These are phyloP conservation scores for Myioborus miniatus DNA, from an alignment of 2,797 vertebrate species.

Conservation along the genomic window DNA sequence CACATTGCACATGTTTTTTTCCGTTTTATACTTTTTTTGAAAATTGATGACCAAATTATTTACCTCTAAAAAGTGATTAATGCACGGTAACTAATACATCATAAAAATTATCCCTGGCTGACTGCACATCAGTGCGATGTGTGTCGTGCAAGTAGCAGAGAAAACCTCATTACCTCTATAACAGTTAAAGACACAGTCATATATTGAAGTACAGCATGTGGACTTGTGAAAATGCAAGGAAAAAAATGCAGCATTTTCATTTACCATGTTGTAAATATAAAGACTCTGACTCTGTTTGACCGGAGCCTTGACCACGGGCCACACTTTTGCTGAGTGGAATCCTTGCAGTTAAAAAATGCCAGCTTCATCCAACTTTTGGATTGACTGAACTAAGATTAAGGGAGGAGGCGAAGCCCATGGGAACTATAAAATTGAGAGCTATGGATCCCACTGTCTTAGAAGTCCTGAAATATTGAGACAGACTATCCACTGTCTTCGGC, in stretches of 20 bases:
- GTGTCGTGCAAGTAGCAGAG: background rate
- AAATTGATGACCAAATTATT: slow-evolving; percentile 58
- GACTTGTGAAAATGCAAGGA: slow-evolving; percentile 28
- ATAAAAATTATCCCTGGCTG: background rate
- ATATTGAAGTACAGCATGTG: background rate
- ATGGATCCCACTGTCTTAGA: background rate
- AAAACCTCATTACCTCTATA: slow-evolving; percentile 4
- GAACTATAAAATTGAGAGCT: background rate
- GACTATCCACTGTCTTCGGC: background rate
- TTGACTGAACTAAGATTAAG: background rate
- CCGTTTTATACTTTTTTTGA: background rate
- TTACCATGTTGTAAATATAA: background rate
- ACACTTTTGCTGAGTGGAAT: background rate
- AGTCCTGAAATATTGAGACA: background rate
- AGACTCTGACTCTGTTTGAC: slow-evolving; percentile 35
- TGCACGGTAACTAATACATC: background rate
- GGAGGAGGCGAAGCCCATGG: background rate
- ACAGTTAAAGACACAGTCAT: slow-evolving; percentile 13
- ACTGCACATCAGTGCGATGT: slow-evolving; percentile 38
- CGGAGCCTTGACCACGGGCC: background rate
- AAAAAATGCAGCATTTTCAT: background rate
- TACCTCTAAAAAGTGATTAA: slow-evolving; percentile 58
- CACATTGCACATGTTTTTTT: rapidly evolving
- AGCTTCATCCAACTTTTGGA: background rate
- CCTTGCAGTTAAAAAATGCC: background rate